Conservation (phyloP, 2,113 vertebrate species). For the Micronisus gabar region DNA sequence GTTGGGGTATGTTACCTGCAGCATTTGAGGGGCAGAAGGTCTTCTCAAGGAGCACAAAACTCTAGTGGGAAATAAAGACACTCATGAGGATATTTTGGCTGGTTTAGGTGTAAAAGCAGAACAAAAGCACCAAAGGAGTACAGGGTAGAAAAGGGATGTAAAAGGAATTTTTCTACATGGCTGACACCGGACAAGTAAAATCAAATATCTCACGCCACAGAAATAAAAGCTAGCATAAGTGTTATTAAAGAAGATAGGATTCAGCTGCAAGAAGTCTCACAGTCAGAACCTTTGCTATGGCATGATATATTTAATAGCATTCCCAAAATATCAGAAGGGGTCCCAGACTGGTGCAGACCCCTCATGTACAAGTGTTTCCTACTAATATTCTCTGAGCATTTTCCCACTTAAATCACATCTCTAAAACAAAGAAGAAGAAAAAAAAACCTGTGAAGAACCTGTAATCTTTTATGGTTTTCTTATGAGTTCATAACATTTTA, state of each 20-base stretch:
- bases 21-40: background rate
- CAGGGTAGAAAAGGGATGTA: background rate
- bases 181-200: background rate
- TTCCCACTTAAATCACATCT: background rate
- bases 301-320: background rate
- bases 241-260: background rate
- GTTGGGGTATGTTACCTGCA: background rate
- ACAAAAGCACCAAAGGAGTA: background rate
- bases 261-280: background rate
- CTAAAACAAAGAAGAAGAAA: background rate
- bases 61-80: background rate
- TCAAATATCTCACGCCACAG: background rate
- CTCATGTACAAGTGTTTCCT: fast-evolving
- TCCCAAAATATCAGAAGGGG: background rate
- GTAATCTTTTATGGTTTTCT: constrained; percentile 9
- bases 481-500: constrained; percentile 23
- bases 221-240: background rate
- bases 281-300: background rate
- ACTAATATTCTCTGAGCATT: background rate
- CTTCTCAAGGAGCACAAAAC: background rate
- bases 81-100: background rate
- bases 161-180: background rate
- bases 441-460: background rate
- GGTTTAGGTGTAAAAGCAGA: background rate
- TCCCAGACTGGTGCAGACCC: background rate